A percentile compares a stretch with the other conserved stretches of the same genome.
Conservation (phyloP, 2,888 invertebrate genomes). For the Euspilapteryx auroguttella region DNA sequence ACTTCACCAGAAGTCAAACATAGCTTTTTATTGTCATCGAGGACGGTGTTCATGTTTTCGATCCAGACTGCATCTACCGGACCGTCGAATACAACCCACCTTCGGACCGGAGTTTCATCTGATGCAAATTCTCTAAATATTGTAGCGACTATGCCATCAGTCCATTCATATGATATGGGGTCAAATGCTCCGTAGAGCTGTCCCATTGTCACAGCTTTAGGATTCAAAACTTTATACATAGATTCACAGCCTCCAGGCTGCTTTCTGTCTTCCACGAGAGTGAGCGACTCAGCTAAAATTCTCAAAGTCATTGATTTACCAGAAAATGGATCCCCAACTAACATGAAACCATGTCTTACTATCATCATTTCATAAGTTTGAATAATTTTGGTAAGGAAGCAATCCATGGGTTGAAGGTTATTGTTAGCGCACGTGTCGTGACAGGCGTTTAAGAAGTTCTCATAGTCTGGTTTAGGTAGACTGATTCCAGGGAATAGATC, state of each 20-base stretch:
- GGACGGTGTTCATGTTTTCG: conserved; percentile 86
- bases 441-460: conserved; percentile 68
- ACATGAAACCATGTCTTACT: conserved; percentile 90
- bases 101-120: conserved; percentile 73
- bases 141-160: conserved; percentile 81
- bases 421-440: conserved; percentile 60
- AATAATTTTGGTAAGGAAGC: conserved; percentile 81
- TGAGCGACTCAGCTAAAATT: conserved; percentile 74
- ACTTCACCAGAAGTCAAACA: conserved; percentile 88
- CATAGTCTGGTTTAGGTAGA: conserved; percentile 75
- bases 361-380: conserved; percentile 95
- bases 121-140: conserved; percentile 77
- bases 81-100: conserved; percentile 93
- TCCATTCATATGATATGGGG: conserved; percentile 89
- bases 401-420: conserved; percentile 75
- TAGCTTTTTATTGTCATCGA: conserved; percentile 87
- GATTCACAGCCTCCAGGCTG: conserved; percentile 62
- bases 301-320: conserved; percentile 82
- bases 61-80: conserved; percentile 91
- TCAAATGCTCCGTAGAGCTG: conserved; percentile 92
- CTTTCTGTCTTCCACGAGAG: conserved; percentile 66
- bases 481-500: conserved; percentile 85
- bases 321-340: conserved; percentile 81
- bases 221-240: conserved; percentile 82
- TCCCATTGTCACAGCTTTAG: conserved; percentile 90